Conservation (phyloP, 2,113 vertebrate species). For the Strix aluco region DNA sequence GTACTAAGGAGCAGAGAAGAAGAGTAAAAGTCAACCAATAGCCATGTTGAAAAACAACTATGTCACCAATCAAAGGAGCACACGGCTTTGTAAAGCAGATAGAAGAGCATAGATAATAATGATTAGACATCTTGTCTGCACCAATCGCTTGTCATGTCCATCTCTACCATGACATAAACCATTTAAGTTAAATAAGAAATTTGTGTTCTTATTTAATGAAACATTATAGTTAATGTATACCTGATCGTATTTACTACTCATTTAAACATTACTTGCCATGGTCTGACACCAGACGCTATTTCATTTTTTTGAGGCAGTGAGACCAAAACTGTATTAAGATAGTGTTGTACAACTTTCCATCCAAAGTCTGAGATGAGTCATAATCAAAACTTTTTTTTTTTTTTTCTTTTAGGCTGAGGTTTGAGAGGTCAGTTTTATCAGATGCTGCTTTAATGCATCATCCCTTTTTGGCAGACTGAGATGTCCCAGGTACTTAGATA, state of each 20-base stretch:
- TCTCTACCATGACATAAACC: background rate
- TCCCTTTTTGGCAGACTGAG: background rate
- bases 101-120: too few species aligned
- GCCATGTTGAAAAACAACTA: too few species aligned
- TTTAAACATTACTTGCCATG: background rate
- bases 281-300: background rate
- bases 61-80: too few species aligned
- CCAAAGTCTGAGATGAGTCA: background rate
- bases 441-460: too few species aligned
- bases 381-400: background rate
- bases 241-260: background rate
- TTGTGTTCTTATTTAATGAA: background rate
- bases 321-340: background rate
- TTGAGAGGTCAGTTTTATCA: background rate
- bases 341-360: background rate
- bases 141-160: too few species aligned
- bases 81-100: too few species aligned
- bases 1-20: too few species aligned
- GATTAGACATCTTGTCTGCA: too few species aligned
- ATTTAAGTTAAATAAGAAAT: background rate
- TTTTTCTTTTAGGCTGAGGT: background rate
- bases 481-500: background rate
- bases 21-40: too few species aligned
- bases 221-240: background rate
- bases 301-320: background rate